Percentiles rank a stretch among this genome's conserved stretches.
Conservation (phyloP, 2,113 vertebrate species). For the Colaptes auratus region DNA sequence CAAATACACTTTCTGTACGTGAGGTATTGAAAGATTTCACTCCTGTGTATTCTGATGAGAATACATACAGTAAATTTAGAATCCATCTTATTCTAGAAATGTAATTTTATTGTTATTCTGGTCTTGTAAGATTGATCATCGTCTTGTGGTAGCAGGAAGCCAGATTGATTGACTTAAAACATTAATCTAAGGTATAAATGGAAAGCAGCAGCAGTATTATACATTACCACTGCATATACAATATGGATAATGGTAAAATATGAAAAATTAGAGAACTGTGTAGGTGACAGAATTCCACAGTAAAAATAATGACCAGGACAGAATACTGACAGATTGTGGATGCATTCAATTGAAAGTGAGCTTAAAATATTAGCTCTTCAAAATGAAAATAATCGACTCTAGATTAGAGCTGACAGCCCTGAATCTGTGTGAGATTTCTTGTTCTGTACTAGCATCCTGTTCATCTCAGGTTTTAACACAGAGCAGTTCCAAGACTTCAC, state of each 20-base stretch:
- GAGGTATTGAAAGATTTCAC: not conserved
- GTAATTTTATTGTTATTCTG: constrained; percentile 51
- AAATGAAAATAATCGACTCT: constrained; percentile 51
- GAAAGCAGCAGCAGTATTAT: constrained; percentile 33
- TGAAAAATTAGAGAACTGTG: constrained; percentile 18
- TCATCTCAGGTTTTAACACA: not conserved
- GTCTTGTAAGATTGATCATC: constrained; percentile 46
- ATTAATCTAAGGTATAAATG: constrained; percentile 47
- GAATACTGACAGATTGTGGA: constrained; percentile 16
- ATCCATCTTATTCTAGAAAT: constrained; percentile 51
- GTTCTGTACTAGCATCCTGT: not conserved
- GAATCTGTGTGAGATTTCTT: not conserved
- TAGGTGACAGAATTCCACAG: constrained; percentile 35
- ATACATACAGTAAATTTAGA: constrained; percentile 16
- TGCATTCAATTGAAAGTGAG: constrained; percentile 29
- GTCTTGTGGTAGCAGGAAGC: not conserved
- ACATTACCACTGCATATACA: constrained; percentile 20
- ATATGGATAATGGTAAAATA: constrained; percentile 27
- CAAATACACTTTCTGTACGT: not conserved
- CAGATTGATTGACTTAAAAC: constrained; percentile 57
- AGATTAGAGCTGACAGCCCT: constrained; percentile 18
- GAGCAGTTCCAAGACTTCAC: not conserved
- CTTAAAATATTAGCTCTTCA: constrained; percentile 48
- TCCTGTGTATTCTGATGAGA: not conserved
- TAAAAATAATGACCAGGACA: constrained; percentile 15